Conservation (phyloP, 2,113 vertebrate species). For the Heptranchias perlo region DNA sequence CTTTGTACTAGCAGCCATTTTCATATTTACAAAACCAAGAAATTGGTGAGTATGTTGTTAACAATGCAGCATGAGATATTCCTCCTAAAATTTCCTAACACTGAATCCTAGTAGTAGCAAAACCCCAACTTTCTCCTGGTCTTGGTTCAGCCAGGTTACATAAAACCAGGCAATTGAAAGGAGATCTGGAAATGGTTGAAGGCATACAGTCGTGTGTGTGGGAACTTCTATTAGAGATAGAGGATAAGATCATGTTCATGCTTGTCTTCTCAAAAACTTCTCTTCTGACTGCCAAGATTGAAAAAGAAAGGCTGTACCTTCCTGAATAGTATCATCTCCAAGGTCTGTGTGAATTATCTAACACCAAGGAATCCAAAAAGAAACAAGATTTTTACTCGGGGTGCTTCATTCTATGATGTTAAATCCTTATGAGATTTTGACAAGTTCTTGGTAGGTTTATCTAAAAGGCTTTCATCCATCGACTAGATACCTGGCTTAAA, state of each 20-base stretch:
- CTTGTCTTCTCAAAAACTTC: neutral
- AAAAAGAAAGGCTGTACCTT: neutral
- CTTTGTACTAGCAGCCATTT: neutral
- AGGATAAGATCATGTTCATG: neutral
- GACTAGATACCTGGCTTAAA: neutral
- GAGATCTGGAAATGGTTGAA: neutral
- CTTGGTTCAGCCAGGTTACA: neutral
- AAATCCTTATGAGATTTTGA: neutral
- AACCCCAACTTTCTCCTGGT: neutral
- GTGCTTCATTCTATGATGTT: neutral
- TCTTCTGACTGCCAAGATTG: neutral
- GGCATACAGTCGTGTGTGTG: neutral
- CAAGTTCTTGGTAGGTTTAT: neutral
- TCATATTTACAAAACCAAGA: neutral
- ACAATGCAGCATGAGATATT: neutral
- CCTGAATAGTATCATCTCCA: neutral
- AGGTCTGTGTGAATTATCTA: neutral
- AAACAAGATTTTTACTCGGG: neutral
- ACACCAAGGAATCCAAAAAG: neutral
- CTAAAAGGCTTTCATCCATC: too few relatives aligned
- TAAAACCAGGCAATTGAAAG: neutral
- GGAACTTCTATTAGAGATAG: neutral
- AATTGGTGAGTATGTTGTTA: neutral
- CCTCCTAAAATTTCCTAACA: neutral
- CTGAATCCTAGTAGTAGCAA: neutral